A percentile compares a stretch with the other conserved stretches of the same genome.
phyloP scores from a whole-genome alignment of 2,113 vertebrate genomes.

The Patagioenas fasciata region DNA sequence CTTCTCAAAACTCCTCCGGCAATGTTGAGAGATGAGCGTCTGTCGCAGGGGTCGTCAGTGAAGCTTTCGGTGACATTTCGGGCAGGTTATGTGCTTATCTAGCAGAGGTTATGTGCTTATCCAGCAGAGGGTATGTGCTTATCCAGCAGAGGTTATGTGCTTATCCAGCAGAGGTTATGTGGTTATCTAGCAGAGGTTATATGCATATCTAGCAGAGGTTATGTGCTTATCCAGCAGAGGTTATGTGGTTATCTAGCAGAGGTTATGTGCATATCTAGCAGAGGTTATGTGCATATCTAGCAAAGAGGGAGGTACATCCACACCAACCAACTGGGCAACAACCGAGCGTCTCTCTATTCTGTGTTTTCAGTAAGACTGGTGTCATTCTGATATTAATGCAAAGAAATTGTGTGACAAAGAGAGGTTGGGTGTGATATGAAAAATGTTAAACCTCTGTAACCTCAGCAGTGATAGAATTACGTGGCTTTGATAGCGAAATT shows the following conservation, averaged over 20 bases:
- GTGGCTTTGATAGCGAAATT: neutral
- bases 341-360: neutral
- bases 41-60: too few relatives aligned
- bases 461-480: neutral
- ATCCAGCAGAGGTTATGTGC: too few relatives aligned
- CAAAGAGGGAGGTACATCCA: fast-evolving
- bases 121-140: too few relatives aligned
- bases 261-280: too few relatives aligned
- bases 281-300: neutral
- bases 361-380: neutral
- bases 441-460: neutral
- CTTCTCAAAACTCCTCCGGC: neutral
- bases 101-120: too few relatives aligned
- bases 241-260: too few relatives aligned
- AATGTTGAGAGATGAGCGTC: neutral
- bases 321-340: neutral
- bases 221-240: too few relatives aligned
- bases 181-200: too few relatives aligned
- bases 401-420: neutral
- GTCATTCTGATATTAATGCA: neutral
- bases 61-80: fast-evolving
- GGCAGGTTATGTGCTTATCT: neutral
- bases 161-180: too few relatives aligned
- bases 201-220: too few relatives aligned
- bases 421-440: neutral